phyloP scores from a whole-genome alignment of 2,113 vertebrate genomes.

The Bubo scandiacus region DNA sequence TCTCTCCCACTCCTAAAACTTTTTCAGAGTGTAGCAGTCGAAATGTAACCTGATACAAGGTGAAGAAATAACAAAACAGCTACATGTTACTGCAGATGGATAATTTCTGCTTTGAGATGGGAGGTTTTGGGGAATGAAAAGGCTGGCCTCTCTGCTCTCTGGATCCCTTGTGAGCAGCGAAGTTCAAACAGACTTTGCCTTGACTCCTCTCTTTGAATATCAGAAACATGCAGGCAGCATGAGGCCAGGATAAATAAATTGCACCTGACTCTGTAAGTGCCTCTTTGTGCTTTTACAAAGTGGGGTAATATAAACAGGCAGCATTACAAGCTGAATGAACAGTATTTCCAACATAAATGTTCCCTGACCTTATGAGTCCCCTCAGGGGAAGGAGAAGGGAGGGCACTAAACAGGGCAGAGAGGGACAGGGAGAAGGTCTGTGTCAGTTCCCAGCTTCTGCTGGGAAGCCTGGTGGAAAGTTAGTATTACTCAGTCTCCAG shows the following conservation, averaged over 20 bases:
- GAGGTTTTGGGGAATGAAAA: not conserved
- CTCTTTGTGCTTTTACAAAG: constrained; percentile 2
- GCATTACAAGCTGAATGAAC: not conserved
- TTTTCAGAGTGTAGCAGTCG: not conserved
- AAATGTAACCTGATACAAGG: not conserved
- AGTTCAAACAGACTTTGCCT: not conserved
- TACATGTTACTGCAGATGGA: not conserved
- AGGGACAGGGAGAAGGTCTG: not conserved
- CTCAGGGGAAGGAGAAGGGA: not conserved
- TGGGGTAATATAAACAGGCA: constrained; percentile 1
- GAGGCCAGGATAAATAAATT: constrained; percentile 28
- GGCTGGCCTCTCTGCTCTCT: not conserved
- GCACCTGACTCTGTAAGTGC: not conserved
- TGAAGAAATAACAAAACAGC: not conserved
- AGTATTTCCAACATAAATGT: not conserved
- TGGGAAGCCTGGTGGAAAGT: not conserved
- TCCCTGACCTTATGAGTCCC: not conserved
- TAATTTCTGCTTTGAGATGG: not conserved
- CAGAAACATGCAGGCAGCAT: not conserved
- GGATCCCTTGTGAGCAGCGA: not conserved
- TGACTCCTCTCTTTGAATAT: not conserved
- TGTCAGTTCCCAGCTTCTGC: not conserved
- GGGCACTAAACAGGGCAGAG: not conserved
- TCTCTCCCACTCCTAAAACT: not conserved
- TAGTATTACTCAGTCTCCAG: not conserved